Conservation (phyloP, 2,888 invertebrate species). For the Epinotia bilunana region DNA sequence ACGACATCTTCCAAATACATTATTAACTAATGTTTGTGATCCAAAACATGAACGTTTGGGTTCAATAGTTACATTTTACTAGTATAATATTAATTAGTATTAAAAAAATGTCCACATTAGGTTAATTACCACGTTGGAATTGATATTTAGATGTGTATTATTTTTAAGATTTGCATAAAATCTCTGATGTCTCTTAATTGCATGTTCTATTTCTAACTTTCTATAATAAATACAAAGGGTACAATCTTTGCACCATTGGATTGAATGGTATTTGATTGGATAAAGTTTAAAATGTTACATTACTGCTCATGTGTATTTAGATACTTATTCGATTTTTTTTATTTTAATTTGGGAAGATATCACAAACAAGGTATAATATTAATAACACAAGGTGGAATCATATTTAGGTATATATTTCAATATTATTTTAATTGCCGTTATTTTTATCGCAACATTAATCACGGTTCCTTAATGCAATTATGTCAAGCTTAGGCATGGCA, state of each 20-base stretch:
- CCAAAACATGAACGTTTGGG: background rate
- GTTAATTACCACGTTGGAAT: slow-evolving; percentile 58
- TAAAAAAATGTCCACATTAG: slow-evolving; percentile 62
- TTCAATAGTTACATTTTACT: slow-evolving; percentile 8
- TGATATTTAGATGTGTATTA: slow-evolving; percentile 56
- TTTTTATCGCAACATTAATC: too few species aligned
- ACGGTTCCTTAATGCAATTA: too few species aligned
- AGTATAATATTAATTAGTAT: slow-evolving; percentile 48
- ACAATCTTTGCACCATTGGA: background rate
- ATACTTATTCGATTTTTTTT: too few species aligned
- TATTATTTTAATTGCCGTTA: too few species aligned
- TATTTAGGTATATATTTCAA: too few species aligned
- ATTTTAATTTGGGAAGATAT: too few species aligned
- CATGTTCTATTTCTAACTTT: background rate
- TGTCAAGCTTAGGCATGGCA: too few species aligned
- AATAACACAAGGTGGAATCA: too few species aligned
- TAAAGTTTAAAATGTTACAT: background rate
- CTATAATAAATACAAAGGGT: background rate
- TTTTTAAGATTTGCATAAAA: slow-evolving; percentile 48
- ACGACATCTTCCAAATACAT: slow-evolving; percentile 2
- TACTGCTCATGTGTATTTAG: background rate
- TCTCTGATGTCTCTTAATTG: slow-evolving; percentile 5
- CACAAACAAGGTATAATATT: too few species aligned
- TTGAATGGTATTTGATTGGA: background rate
- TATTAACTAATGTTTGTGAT: background rate